phyloP scores from a whole-genome alignment of 1,140 invertebrate genomes.

The Steinernema khuongi region DNA sequence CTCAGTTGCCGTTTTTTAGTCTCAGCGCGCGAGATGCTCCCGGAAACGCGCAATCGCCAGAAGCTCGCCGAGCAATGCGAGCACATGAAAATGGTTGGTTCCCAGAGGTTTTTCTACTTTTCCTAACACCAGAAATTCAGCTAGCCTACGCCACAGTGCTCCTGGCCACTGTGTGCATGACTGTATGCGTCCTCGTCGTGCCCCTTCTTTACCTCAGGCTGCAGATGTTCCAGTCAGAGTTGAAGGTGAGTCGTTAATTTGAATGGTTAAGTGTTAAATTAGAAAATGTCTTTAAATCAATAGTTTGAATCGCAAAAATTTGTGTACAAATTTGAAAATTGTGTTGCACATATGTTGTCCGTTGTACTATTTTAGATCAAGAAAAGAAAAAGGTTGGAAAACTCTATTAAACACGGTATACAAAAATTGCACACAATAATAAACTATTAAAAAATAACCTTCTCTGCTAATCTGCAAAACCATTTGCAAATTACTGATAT shows the following conservation, averaged over 20 bases:
- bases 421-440: too few relatives aligned
- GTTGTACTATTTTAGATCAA: too few relatives aligned
- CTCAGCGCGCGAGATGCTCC: neutral
- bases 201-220: neutral
- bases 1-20: neutral
- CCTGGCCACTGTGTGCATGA: neutral
- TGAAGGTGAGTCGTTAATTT: neutral
- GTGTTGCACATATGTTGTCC: too few relatives aligned
- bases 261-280: too few relatives aligned
- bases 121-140: neutral
- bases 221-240: neutral
- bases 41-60: neutral
- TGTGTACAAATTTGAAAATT: too few relatives aligned
- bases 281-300: too few relatives aligned
- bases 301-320: too few relatives aligned
- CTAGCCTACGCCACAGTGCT: neutral
- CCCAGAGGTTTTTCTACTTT: neutral
- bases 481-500: too few relatives aligned
- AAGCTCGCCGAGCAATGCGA: neutral
- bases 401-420: too few relatives aligned
- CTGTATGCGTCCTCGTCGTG: neutral
- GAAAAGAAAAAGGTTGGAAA: too few relatives aligned
- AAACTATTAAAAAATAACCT: too few relatives aligned
- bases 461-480: too few relatives aligned
- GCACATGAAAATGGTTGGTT: neutral